Evolutionary conservation across 2,113 vertebrate species (phyloP), one percentile per base, ranked within the genome.

Genomic region (Neogobius melanostomus): DNA sequence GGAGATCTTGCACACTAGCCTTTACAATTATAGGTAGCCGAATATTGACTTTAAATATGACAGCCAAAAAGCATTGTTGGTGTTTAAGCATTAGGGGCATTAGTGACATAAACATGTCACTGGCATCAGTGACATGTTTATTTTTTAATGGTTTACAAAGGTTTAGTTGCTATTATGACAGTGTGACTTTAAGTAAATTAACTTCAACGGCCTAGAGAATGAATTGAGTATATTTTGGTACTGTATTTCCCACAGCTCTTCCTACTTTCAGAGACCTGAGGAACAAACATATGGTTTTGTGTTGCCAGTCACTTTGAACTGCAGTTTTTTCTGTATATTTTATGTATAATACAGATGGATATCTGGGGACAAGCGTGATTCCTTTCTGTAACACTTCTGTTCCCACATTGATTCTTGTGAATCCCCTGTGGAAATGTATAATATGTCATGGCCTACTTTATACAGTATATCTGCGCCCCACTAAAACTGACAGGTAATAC

Each of bases 401-500:
- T 68, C 14, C 42, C 46, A 51, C 66, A 15, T 53, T 21, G 45
- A 69, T 56, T 71, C 43, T 14, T 70, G 68, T 65, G 47, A 71
- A 84, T 66, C 59, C 69, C 64, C 60, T 61, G 56, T 73, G 66
- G 64, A 72, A 56, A 79, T 80, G 49, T 64, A 54, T 74, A 61
- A 84, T 85, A 65, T 80, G 53, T 67, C 66, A 66, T 87, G 84
- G 79, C 84, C 84, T 71, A 82, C 53, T 86, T 56, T 56, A 28
- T 85, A 71, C 59, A 49, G 45, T 11, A 64, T 76, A 43, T 77
- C 68, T 52, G 46, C 0, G 11, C 12, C 28, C 56, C 66, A 54
- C 14, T 6, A 28, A 46, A 66, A 76, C 17, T 43, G 66, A 47
- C 52, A 70, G 44, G 66, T 64, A 51, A 69, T 51, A 28, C 48